These are phyloP conservation scores for Drosophila antonietae DNA, from an alignment of 2,888 invertebrate genomes.

Conservation along the genomic window DNA sequence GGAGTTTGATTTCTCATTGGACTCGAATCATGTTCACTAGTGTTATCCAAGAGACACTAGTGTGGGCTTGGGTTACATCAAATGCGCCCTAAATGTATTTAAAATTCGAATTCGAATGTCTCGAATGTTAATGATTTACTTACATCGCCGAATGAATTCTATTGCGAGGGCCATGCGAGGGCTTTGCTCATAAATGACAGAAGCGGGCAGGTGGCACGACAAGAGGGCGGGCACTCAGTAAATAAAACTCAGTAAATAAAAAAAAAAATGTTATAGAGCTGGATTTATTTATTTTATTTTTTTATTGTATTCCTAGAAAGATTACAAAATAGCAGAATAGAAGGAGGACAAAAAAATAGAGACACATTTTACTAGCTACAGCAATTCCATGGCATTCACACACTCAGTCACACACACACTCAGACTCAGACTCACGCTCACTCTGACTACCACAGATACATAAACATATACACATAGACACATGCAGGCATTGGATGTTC, in stretches of 20 bases:
- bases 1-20: not conserved
- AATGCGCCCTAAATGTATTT: not conserved
- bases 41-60: not conserved
- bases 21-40: not conserved
- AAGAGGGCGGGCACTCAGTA: conserved; percentile 2
- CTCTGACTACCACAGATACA: conserved; percentile 15
- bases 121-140: not conserved
- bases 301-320: conserved; percentile 60
- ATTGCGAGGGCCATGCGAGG: not conserved
- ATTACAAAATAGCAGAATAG: conserved; percentile 45
- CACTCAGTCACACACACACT: conserved; percentile 18
- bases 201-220: not conserved
- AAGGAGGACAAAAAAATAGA: conserved; percentile 15
- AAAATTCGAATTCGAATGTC: conserved; percentile 1
- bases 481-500: conserved; percentile 9
- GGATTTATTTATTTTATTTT: conserved; percentile 32
- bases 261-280: conserved; percentile 27
- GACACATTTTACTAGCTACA: conserved; percentile 34
- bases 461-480: conserved; percentile 6
- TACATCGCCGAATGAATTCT: not conserved
- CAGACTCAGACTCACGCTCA: conserved; percentile 11
- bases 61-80: not conserved
- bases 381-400: conserved; percentile 15
- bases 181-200: not conserved
- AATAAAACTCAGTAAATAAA: not conserved